Conservation (phyloP, 2,113 vertebrate genomes). For the Misgurnus anguillicaudatus region DNA sequence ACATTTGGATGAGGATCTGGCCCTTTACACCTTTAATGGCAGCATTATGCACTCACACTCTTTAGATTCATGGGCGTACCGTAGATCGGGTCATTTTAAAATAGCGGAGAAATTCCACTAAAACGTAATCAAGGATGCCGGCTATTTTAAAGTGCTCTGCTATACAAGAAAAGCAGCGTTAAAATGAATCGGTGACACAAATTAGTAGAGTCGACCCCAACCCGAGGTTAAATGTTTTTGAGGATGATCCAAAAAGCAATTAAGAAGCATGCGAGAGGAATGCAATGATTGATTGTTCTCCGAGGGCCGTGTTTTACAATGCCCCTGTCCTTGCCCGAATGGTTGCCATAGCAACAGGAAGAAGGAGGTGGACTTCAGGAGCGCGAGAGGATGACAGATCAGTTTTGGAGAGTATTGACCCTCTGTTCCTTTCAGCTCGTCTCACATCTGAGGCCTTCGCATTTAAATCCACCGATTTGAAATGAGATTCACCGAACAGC, state of each 20-base stretch:
- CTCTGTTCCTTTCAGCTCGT: constrained; percentile 35
- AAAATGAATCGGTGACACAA: constrained; percentile 50
- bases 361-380: constrained; percentile 53
- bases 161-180: constrained; percentile 32
- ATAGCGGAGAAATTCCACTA: constrained; percentile 49
- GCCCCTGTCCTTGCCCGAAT: constrained; percentile 57
- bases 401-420: constrained; percentile 52
- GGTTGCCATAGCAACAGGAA: constrained; percentile 59
- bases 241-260: constrained; percentile 59
- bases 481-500: neutral
- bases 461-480: constrained; percentile 7
- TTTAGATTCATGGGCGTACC: neutral
- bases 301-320: constrained; percentile 52
- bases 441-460: constrained; percentile 23
- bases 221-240: constrained; percentile 43
- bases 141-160: constrained; percentile 30
- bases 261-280: constrained; percentile 53
- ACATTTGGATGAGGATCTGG: neutral
- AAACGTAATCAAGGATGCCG: constrained; percentile 49
- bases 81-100: constrained; percentile 37
- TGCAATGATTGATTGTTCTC: constrained; percentile 55
- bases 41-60: constrained; percentile 25
- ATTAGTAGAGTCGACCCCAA: constrained; percentile 48
- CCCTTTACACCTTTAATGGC: constrained; percentile 16
- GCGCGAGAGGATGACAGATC: constrained; percentile 52